A percentile compares a stretch with the other conserved stretches of the same genome.
Conservation (phyloP, 1,140 invertebrate genomes). For the Hycleus phaleratus region DNA sequence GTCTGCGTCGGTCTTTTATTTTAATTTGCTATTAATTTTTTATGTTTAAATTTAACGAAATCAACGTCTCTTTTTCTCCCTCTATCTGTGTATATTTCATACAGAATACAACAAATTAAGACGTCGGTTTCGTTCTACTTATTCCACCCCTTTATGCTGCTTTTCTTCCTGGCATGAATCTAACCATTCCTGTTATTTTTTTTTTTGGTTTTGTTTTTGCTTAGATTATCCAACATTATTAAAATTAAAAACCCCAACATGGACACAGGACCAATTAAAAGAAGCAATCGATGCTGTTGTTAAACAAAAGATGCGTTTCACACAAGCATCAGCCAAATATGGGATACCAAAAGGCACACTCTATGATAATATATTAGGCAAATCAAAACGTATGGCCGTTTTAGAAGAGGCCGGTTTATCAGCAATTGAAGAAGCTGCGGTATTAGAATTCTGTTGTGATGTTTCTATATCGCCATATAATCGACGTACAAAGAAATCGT, state of each 20-base stretch:
- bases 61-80: no score
- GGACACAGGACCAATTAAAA: slow-evolving; percentile 65
- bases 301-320: slow-evolving; percentile 68
- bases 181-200: slow-evolving; percentile 6
- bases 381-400: slow-evolving; percentile 67
- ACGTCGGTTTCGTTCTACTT: background rate
- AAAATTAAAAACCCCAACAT: slow-evolving; percentile 67
- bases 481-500: slow-evolving; percentile 59
- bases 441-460: slow-evolving; percentile 67
- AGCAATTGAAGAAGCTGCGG: slow-evolving; percentile 53
- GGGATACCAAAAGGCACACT: slow-evolving; percentile 70
- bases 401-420: slow-evolving; percentile 59
- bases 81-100: no score
- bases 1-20: no score
- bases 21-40: no score
- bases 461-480: slow-evolving; percentile 64
- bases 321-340: slow-evolving; percentile 61
- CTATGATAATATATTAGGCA: slow-evolving; percentile 71
- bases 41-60: no score
- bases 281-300: slow-evolving; percentile 68
- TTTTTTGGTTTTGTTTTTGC: slow-evolving; percentile 28
- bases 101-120: no score
- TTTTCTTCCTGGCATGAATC: slow-evolving; percentile 14
- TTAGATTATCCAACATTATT: slow-evolving; percentile 51
- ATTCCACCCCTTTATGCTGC: slow-evolving; percentile 12